These are phyloP conservation scores for Cyprinodon diabolis DNA, from an alignment of 2,797 vertebrate species.

Conservation along the genomic window DNA sequence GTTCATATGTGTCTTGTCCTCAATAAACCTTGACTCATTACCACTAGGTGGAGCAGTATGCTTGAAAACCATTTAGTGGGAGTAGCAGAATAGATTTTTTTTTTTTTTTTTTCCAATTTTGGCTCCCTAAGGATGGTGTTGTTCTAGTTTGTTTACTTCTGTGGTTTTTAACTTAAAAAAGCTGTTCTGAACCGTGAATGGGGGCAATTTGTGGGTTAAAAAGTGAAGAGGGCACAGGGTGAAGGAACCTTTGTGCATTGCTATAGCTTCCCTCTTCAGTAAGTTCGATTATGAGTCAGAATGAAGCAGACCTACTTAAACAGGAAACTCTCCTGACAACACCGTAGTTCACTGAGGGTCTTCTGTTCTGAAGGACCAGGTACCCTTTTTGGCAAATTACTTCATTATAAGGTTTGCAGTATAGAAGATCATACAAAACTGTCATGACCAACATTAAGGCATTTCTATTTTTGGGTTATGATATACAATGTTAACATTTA, in stretches of 20 bases:
- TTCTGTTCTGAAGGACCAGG: constrained; percentile 15
- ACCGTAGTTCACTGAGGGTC: constrained; percentile 13
- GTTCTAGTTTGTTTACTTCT: constrained; percentile 14
- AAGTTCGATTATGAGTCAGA: constrained; percentile 36
- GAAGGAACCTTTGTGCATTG: constrained; percentile 1
- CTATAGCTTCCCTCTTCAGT: constrained; percentile 10
- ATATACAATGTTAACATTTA: not conserved
- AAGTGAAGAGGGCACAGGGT: not conserved
- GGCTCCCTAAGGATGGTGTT: not conserved
- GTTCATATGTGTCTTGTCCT: constrained; percentile 18
- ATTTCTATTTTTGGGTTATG: constrained; percentile 1
- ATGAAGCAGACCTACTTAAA: constrained; percentile 27
- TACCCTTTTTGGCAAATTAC: constrained; percentile 11
- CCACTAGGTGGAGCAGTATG: constrained; percentile 65
- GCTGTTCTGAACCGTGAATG: not conserved
- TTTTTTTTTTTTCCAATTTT: not conserved
- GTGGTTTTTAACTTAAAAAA: not conserved
- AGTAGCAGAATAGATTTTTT: not conserved
- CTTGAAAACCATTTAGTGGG: constrained; percentile 15
- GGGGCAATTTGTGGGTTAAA: not conserved
- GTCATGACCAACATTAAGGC: not conserved
- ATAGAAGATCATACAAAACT: constrained; percentile 29
- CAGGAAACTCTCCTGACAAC: constrained; percentile 49
- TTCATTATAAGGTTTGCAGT: constrained; percentile 14
- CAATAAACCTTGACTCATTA: not conserved